These are phyloP conservation scores for Cheilosia pagana DNA, from an alignment of 2,888 invertebrate genomes.

Conservation along the genomic window DNA sequence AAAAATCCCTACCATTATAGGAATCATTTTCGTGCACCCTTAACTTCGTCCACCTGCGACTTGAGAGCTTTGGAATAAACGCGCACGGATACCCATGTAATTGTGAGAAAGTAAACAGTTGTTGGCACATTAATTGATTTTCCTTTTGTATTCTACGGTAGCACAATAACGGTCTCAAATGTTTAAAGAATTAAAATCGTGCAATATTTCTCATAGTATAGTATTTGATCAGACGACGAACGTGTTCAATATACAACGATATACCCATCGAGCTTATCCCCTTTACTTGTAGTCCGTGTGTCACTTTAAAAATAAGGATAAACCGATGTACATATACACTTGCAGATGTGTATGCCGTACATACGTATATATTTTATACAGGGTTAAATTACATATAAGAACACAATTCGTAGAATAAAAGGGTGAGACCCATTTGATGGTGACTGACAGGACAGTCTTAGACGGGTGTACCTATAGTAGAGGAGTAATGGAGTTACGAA, in stretches of 20 bases:
- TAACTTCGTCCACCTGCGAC: slow-evolving; percentile 32
- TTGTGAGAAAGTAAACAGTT: slow-evolving; percentile 67
- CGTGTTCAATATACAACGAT: slow-evolving; percentile 28
- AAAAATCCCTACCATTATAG: slow-evolving; percentile 34
- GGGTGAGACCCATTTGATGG: slow-evolving; percentile 59
- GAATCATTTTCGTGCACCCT: slow-evolving; percentile 29
- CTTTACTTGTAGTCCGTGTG: slow-evolving; percentile 47
- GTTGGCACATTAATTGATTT: slow-evolving; percentile 50
- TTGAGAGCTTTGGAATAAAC: slow-evolving; percentile 38
- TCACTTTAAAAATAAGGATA: slow-evolving; percentile 59
- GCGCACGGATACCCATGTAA: slow-evolving; percentile 18
- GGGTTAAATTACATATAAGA: slow-evolving; percentile 48
- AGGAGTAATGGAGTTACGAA: slow-evolving; percentile 61
- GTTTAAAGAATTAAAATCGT: slow-evolving; percentile 12
- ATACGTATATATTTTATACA: slow-evolving; percentile 35
- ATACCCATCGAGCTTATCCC: slow-evolving; percentile 37
- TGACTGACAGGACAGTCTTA: slow-evolving; percentile 67
- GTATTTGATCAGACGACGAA: slow-evolving; percentile 2
- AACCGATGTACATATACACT: slow-evolving; percentile 28
- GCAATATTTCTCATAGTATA: slow-evolving; percentile 3
- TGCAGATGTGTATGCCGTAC: background rate
- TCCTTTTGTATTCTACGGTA: slow-evolving; percentile 15
- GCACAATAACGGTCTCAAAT: slow-evolving; percentile 23
- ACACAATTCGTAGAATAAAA: slow-evolving; percentile 35
- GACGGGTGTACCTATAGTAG: slow-evolving; percentile 29